Evolutionary conservation across 92 coral and sea anemone genomes (phyloP).

Genomic region (Porites divaricata): DNA sequence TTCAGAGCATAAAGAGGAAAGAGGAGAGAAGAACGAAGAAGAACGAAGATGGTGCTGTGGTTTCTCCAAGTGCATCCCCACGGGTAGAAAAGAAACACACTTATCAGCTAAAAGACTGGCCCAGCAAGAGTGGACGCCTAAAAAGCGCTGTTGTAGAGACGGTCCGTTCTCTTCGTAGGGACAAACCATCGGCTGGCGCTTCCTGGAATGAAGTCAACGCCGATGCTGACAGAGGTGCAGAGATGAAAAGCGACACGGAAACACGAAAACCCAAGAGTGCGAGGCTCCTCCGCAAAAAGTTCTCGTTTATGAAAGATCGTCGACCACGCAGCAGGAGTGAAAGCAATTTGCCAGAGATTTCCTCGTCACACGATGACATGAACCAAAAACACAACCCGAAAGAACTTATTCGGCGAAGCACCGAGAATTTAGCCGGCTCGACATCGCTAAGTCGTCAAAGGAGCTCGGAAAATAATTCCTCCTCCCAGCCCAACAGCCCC

Average conservation of each 20-base stretch:
- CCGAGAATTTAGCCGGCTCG: constrained; percentile 19
- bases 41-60: neutral
- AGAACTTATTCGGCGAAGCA: constrained; percentile 22
- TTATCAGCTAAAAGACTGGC: constrained; percentile 44
- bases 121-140: constrained; percentile 19
- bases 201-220: constrained; percentile 12
- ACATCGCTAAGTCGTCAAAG: neutral
- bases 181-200: neutral
- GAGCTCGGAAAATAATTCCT: constrained; percentile 5
- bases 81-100: neutral
- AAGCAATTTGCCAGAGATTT: constrained; percentile 13
- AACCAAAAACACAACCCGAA: neutral
- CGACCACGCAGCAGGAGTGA: constrained; percentile 47
- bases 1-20: neutral
- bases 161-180: constrained; percentile 30
- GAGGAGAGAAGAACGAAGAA: neutral
- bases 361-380: constrained; percentile 32
- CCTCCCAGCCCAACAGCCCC: constrained; percentile 35
- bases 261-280: neutral
- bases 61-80: neutral
- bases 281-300: constrained; percentile 24
- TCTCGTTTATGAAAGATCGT: constrained; percentile 34
- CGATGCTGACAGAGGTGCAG: constrained; percentile 23
- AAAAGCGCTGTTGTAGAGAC: constrained; percentile 27
- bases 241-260: constrained; percentile 34